Conservation (phyloP, 1,140 invertebrate genomes). For the Drosophila melanica region DNA sequence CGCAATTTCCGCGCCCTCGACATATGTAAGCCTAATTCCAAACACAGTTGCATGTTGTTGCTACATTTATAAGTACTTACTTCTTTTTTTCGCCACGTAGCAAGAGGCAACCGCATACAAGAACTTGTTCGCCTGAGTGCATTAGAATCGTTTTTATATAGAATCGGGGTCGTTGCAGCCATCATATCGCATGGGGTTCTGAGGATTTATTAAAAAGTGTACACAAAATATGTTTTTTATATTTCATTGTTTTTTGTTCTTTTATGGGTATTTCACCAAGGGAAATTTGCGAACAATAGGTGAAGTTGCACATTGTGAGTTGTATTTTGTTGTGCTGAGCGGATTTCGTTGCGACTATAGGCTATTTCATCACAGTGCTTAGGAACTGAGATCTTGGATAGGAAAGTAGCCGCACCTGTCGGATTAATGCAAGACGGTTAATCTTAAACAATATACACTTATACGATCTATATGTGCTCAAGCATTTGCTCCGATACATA, state of each 20-base stretch:
- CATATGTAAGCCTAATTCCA: slow-evolving; percentile 75
- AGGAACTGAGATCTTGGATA: slow-evolving; percentile 34
- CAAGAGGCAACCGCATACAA: slow-evolving; percentile 22
- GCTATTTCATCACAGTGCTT: slow-evolving; percentile 51
- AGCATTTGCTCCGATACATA: slow-evolving; percentile 7
- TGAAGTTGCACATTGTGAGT: slow-evolving; percentile 25
- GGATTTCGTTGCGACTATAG: slow-evolving; percentile 59
- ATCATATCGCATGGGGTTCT: slow-evolving; percentile 35
- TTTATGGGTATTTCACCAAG: slow-evolving; percentile 14
- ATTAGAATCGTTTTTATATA: slow-evolving; percentile 64
- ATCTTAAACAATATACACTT: slow-evolving; percentile 1
- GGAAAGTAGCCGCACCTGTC: slow-evolving; percentile 47
- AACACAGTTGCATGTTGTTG: slow-evolving; percentile 64
- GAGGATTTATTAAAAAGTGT: slow-evolving; percentile 78
- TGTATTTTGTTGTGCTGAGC: slow-evolving; percentile 29
- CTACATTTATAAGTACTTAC: slow-evolving; percentile 53
- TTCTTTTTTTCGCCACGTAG: slow-evolving; percentile 7
- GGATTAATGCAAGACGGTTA: background rate
- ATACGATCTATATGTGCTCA: background rate
- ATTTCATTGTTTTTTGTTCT: slow-evolving; percentile 47
- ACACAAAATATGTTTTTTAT: slow-evolving; percentile 55
- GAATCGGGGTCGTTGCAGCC: slow-evolving; percentile 18
- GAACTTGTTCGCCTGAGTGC: slow-evolving; percentile 63
- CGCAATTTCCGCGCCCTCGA: slow-evolving; percentile 52
- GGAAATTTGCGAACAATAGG: slow-evolving; percentile 47